Evolutionary conservation across 1,140 invertebrate genomes (phyloP), one percentile per base, ranked within the genome.

Genomic region (Teleopsis dalmanni): DNA sequence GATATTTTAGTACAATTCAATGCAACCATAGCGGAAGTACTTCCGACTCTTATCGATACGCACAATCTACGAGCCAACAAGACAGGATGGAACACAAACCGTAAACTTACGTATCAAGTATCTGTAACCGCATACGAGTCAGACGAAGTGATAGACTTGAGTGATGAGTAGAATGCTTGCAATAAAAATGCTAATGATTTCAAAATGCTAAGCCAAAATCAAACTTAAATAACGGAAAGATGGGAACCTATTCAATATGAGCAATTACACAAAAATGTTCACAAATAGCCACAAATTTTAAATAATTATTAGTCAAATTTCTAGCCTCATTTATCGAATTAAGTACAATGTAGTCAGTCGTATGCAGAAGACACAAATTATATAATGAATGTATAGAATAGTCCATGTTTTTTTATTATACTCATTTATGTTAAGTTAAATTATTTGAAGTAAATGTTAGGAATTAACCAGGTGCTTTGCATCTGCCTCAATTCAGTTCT

Each of bases 1-100:
- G 65, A 69, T 50, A 56, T 69, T 33, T 50, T 69, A 48, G 44
- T 69, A 52, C 50, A 69, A 53, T 69, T 69, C 53, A 56, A 69
- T 62, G 56, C 55, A 38, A 61, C 52, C 45, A 68, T 69, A 44
- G 57, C 58, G 52, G 65, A 69, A 57, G 62, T 69, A 35, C 51
- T 69, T 22, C 65, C 61, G n/a, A 18, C 38, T 14, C 14, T 47
- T 22, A 33, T 29, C 37, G 36, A 38, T 7, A 9, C 35, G 6
- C 19, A 31, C 9, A 16, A 25, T 29, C 10, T 27, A 14, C 21
- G 19, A 35, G 33, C 23, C 29, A 14, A 23, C 16, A 35, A 34
- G 7, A 22, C 44, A 25, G 31, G 21, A 22, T 26, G 9, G 14
- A 22, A 38, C 10, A 35, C 46, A 14, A 21, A 21, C 10, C n/a